Evolutionary conservation across 2,113 vertebrate species (phyloP), one percentile per base, ranked within the genome.

Genomic region (Psophia crepitans): DNA sequence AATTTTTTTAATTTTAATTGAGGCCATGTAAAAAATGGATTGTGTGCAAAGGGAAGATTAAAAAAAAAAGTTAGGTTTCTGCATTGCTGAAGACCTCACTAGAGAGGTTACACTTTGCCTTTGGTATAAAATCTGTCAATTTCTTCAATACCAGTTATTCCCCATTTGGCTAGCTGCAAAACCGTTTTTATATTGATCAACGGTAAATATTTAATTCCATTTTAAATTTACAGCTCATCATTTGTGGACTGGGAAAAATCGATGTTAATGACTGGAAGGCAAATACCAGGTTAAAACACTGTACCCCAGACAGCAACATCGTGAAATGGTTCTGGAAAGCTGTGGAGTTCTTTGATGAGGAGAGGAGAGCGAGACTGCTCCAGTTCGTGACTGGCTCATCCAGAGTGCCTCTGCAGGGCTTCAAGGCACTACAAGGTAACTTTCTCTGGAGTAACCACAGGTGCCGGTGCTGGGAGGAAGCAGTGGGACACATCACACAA

Each of bases 321-420:
- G 99, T 99, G 37, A 99, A 99, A 93, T 99, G 99, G 99, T 99
- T 99, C 98, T 99, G 99, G 99, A 99, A 99, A 91, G 99, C 99
- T 8, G 99, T 99, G 98, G 99, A 99, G 98, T 98, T 99, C 4
- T 99, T 99, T 19, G 99, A 99, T 24, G 99, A 99, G 95, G 99
- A 99, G 95, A 98, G 99, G 78, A 96, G 99, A 93, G 99, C 99
- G 1, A 97, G 99, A 22, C 98, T 99, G 53, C 98, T 99, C 44
- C 99, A 99, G 98, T 99, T 99, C 10, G 99, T 99, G 97, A 99
- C 99, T 0, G 99, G 99, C 68, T 99, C 99, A 1, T 99, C 99
- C 61, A 92, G 99, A 68, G 99, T 99, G 93, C 99, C 99, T 28
- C 98, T 99, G 94, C 99, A 99, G 96, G 99, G 99, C 90, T 99